Conservation (phyloP, 1,140 invertebrate genomes). For the Pygmarrhopalites habei region DNA sequence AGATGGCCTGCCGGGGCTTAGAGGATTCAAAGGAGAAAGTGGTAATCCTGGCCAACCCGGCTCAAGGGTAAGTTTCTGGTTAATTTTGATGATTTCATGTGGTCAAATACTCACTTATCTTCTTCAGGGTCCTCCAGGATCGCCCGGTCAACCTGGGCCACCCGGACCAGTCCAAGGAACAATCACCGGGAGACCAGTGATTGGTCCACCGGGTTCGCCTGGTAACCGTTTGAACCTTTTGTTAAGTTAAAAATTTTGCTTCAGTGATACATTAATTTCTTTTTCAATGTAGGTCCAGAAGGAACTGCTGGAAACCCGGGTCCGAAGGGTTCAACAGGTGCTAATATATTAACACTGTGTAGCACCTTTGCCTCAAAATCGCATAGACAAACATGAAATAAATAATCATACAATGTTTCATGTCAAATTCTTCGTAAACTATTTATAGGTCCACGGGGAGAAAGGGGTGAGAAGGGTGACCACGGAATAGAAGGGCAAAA, state of each 20-base stretch:
- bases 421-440: no score
- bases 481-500: constrained; percentile 31
- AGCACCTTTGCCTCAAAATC: no score
- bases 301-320: no score
- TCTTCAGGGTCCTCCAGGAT: constrained; percentile 30
- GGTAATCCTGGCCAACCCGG: constrained; percentile 30
- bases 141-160: constrained; percentile 30
- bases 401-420: no score
- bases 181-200: constrained; percentile 30
- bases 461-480: constrained; percentile 35
- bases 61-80: background rate
- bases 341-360: no score
- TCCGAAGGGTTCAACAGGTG: constrained; percentile 40
- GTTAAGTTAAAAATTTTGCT: constrained; percentile 22
- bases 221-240: constrained; percentile 23
- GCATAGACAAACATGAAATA: no score
- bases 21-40: constrained; percentile 33
- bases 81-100: background rate
- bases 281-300: no score
- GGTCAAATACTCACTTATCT: no score
- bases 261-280: background rate
- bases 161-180: constrained; percentile 21
- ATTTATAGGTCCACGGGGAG: constrained; percentile 40
- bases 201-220: constrained; percentile 40
- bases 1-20: constrained; percentile 23